Base-by-base conservation (phyloP, 1,140 invertebrate genomes). In the Rhagoletis pomonella region DNA sequence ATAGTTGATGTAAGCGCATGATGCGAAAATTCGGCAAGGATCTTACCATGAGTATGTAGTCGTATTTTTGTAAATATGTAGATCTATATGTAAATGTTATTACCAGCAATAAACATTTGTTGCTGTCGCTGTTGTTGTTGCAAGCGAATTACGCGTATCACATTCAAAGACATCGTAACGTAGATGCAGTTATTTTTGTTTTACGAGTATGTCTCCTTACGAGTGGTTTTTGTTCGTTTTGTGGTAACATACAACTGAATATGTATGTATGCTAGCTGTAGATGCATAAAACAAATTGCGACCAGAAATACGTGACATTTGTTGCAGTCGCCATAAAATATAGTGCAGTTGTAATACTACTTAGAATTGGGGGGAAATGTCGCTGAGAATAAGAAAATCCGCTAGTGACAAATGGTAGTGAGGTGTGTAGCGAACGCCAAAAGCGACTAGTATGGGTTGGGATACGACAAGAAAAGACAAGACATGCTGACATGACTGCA, bases 281-380 rank as follows among this genome's bases (percentile, higher is more conserved):
- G 47, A n/a, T 81, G 73, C 73, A 81, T 81, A 81, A 81, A 81
- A 81, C 44, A 81, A 81, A 81, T 55, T 81, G 44, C 50, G 1
- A 81, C 44, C 47, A 81, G 73, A 50, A 55, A 55, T 55, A 81
- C 73, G 73, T 81, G 73, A 81, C 73, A 81, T 81, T 81, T 81
- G 73, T 81, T 81, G 73, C 47, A 81, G 73, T 81, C 47, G 47
- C 47, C 47, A 50, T 81, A 81, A 55, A 81, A 42, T 81, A 42
- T 81, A 55, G 73, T n/a, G 73, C 3, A 55, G 47, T 55, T 81
- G 47, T 29, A 19, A 10, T 81, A 14, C 73, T 58, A 58, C 17
- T 17, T 29, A 29, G 29, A 29, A 29, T 29, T 29, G 29, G 29
- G 29, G 29, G 29, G 29, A 29, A 29, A 29, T 29, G 29, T 0